Conservation (phyloP, 2,113 vertebrate species). For the Sakesphorus luctuosus region DNA sequence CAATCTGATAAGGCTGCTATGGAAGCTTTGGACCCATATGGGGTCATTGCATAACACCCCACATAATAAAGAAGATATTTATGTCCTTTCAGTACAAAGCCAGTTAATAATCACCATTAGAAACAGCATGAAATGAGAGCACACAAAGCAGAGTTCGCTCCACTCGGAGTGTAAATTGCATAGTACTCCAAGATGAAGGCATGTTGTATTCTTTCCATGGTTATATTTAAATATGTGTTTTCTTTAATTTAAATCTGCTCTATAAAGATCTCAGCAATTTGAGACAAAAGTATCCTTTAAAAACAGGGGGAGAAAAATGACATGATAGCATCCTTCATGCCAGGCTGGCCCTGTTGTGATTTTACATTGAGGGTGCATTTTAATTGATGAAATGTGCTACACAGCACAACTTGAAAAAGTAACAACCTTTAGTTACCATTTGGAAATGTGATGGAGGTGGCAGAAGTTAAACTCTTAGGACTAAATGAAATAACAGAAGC, state of each 20-base stretch:
- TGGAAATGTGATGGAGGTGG: slow-evolving; percentile 78
- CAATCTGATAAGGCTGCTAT: not conserved
- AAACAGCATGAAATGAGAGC: not conserved
- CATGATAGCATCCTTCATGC: slow-evolving; percentile 74
- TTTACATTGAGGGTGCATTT: slow-evolving; percentile 77
- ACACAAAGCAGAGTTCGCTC: slow-evolving; percentile 37
- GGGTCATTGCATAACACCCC: not conserved
- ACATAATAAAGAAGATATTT: slow-evolving; percentile 40
- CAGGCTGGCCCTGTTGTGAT: slow-evolving; percentile 78
- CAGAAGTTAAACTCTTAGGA: slow-evolving; percentile 80
- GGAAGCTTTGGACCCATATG: not conserved
- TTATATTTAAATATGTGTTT: slow-evolving; percentile 65
- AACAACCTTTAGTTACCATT: slow-evolving; percentile 80
- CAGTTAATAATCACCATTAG: slow-evolving; percentile 44
- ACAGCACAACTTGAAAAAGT: slow-evolving; percentile 76
- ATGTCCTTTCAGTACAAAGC: slow-evolving; percentile 33
- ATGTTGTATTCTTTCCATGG: slow-evolving; percentile 32
- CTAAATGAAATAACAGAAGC: slow-evolving; percentile 77
- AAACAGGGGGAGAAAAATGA: not conserved
- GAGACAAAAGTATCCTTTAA: slow-evolving; percentile 71
- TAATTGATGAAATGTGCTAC: slow-evolving; percentile 81
- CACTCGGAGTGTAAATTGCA: slow-evolving; percentile 30
- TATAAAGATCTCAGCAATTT: slow-evolving; percentile 55
- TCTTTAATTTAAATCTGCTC: slow-evolving; percentile 61
- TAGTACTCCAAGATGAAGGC: not conserved